A percentile compares a stretch with the other conserved stretches of the same genome.
Conservation (phyloP, 1,140 invertebrate genomes). For the Drosophila cardini region DNA sequence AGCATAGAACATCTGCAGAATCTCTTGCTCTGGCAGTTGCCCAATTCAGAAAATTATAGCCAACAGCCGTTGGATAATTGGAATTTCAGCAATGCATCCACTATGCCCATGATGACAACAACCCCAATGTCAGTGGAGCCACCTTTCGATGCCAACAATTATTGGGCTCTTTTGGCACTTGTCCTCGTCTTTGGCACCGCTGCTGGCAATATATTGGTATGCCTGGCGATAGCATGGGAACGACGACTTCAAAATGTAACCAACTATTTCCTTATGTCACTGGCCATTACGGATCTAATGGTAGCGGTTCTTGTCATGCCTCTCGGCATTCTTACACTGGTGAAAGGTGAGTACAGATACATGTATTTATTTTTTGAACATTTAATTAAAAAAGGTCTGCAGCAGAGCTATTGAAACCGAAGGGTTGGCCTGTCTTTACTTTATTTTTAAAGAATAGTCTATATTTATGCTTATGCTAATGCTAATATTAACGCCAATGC, state of each 20-base stretch:
- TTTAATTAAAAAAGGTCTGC: no score
- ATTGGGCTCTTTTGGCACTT: constrained; percentile 91
- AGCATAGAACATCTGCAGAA: constrained; percentile 49
- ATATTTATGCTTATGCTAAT: no score
- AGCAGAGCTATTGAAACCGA: no score
- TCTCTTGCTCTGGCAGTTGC: constrained; percentile 51
- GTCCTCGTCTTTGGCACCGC: constrained; percentile 94
- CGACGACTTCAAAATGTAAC: constrained; percentile 96
- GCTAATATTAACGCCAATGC: no score
- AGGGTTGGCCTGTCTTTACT: no score
- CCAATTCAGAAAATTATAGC: constrained; percentile 34
- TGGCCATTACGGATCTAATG: constrained; percentile 97
- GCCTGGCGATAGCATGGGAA: constrained; percentile 95
- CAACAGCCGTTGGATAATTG: constrained; percentile 43
- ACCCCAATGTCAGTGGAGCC: constrained; percentile 14
- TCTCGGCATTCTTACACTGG: constrained; percentile 91
- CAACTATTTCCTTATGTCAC: constrained; percentile 97
- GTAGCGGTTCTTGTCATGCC: constrained; percentile 97
- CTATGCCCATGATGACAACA: background rate
- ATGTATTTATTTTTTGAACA: no score
- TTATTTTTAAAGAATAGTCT: no score
- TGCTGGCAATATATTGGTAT: constrained; percentile 97
- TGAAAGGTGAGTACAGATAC: constrained; percentile 87
- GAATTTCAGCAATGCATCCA: constrained; percentile 53
- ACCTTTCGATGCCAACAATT: constrained; percentile 86